These are phyloP conservation scores for Stenurella melanura DNA, from an alignment of 2,888 invertebrate species.

Conservation along the genomic window DNA sequence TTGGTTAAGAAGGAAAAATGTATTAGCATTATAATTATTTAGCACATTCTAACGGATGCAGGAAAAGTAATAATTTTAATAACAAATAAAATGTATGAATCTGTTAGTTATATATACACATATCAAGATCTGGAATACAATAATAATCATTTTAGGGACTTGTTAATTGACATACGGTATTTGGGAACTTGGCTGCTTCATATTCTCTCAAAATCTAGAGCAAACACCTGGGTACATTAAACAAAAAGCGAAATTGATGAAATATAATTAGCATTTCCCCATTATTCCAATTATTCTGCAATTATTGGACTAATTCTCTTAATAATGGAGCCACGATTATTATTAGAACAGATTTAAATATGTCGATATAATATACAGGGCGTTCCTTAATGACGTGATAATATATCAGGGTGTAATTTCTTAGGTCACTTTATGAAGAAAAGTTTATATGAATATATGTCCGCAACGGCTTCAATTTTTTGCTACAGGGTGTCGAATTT, in stretches of 20 bases:
- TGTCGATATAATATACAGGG: background rate
- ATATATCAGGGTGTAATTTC: too few relatives aligned
- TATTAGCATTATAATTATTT: slow-evolving; percentile 64
- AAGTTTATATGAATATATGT: too few relatives aligned
- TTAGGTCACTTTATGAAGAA: too few relatives aligned
- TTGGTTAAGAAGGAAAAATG: slow-evolving; percentile 43
- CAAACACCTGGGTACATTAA: slow-evolving; percentile 21
- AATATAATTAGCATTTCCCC: background rate
- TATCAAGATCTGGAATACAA: slow-evolving; percentile 59
- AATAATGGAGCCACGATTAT: too few relatives aligned
- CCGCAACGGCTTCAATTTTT: too few relatives aligned
- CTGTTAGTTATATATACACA: slow-evolving; percentile 66
- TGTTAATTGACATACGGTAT: slow-evolving; percentile 37
- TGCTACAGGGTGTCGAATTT: too few relatives aligned
- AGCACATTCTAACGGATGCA: slow-evolving; percentile 69
- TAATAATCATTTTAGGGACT: slow-evolving; percentile 19
- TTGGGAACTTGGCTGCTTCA: slow-evolving; percentile 25
- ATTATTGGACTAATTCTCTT: too few relatives aligned
- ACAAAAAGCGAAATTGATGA: slow-evolving; percentile 37
- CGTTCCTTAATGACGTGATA: too few relatives aligned
- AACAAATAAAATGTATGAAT: slow-evolving; percentile 64
- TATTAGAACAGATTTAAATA: background rate
- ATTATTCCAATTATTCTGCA: background rate
- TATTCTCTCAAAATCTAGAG: slow-evolving; percentile 26
- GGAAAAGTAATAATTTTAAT: slow-evolving; percentile 65